Evolutionary conservation across 2,113 vertebrate species (phyloP), one percentile per base, ranked within the genome.

Genomic region (Miniopterus natalensis): DNA sequence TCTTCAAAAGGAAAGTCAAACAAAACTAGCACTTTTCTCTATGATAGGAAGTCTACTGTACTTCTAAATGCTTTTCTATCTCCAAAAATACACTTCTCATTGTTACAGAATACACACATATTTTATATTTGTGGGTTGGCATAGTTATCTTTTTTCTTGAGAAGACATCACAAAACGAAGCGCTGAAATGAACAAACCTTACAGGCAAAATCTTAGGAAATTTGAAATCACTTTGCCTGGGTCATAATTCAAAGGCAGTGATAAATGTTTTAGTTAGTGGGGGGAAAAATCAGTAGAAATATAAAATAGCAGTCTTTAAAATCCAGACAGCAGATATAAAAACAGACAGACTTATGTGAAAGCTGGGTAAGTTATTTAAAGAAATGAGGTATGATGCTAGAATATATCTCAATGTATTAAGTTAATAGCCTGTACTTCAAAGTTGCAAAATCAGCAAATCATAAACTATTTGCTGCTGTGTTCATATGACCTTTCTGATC

Each of bases 381-480:
- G 97, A 98, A 96, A 97, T 98, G 98, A 99, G 98, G 98, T 98
- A 98, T 97, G 92, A 90, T 59, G 98, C 97, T 98, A 98, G 92
- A 98, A 89, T 86, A 85, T 84, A 97, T 95, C 96, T 98, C 94
- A 98, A 95, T 92, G 84, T 95, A 97, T 98, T 95, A 97, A 92
- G 87, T 94, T 90, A 94, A 95, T 73, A 93, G 79, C 27, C 51
- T 96, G 93, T 84, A 49, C 71, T 97, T 63, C 70, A 78, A 96
- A 97, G 75, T 85, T 95, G 92, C 96, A 98, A 84, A 96, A 92
- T 89, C 83, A 96, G 95, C 94, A 98, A 97, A 97, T 84, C 90
- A 65, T 74, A 74, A 97, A 92, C 94, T 94, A 96, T 97, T 90
- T 96, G 88, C 85, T 96, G 93, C 92, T 94, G 70, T 96, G 86